Conservation (phyloP, 1,140 invertebrate species). For the Orchestia grillus region DNA sequence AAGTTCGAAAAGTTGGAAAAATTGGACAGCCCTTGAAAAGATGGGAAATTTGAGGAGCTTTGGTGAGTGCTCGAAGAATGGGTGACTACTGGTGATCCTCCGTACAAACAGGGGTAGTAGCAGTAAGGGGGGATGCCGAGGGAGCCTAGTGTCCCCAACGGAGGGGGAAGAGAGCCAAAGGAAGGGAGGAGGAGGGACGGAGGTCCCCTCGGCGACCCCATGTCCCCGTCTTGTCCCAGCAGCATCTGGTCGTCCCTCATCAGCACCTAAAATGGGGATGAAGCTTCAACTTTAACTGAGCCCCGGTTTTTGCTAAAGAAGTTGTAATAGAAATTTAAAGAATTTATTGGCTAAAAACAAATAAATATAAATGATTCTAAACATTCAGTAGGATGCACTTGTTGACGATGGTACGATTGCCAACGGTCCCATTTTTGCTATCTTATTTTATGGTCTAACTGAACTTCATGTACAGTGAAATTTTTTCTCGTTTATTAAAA, state of each 20-base stretch:
- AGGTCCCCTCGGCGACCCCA: not conserved
- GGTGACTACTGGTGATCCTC: not conserved
- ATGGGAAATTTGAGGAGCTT: not conserved
- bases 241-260: constrained; percentile 59
- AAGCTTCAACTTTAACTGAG: not conserved
- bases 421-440: no score
- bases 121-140: constrained; percentile 57
- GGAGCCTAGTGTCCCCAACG: constrained; percentile 49
- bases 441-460: no score
- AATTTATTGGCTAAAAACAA: no score
- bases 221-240: not conserved
- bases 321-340: no score
- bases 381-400: no score
- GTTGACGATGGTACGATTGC: no score
- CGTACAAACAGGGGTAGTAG: constrained; percentile 55
- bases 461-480: no score
- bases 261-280: constrained; percentile 5
- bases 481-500: no score
- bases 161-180: constrained; percentile 51
- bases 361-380: no score
- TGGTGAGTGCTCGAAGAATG: constrained; percentile 24
- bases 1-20: constrained; percentile 24
- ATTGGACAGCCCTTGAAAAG: constrained; percentile 9
- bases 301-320: no score
- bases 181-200: constrained; percentile 58